Evolutionary conservation across 2,113 vertebrate genomes (phyloP).

Genomic region (Talpa occidentalis): DNA sequence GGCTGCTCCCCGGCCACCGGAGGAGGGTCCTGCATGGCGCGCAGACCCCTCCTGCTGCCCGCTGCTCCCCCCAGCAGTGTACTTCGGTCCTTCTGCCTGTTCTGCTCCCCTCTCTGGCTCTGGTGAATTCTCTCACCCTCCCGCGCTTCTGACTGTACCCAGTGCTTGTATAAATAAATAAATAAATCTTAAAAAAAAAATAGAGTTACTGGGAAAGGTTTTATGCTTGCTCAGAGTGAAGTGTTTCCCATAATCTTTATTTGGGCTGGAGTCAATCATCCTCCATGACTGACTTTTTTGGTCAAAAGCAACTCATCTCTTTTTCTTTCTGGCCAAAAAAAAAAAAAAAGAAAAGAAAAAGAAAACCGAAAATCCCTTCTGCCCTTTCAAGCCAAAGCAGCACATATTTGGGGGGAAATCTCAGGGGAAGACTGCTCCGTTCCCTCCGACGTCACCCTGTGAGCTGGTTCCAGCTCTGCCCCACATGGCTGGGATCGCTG

Average conservation of each 20-base stretch:
- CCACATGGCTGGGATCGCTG: not conserved
- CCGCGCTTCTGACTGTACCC: too few relatives aligned
- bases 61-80: too few relatives aligned
- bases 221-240: not conserved
- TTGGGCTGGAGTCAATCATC: not conserved
- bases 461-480: not conserved
- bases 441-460: accelerated
- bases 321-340: not conserved
- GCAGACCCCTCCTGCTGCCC: too few relatives aligned
- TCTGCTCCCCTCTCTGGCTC: too few relatives aligned
- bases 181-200: too few relatives aligned
- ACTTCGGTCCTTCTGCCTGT: too few relatives aligned
- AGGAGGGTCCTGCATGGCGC: too few relatives aligned
- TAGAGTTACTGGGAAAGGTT: not conserved
- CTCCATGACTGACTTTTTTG: not conserved
- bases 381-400: not conserved
- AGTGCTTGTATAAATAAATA: too few relatives aligned
- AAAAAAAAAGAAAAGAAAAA: not conserved
- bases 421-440: not conserved
- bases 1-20: too few relatives aligned
- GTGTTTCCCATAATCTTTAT: not conserved
- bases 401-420: not conserved
- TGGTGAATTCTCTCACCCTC: too few relatives aligned
- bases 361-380: not conserved
- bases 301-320: slow-evolving; percentile 36